Evolutionary conservation across 2,888 invertebrate species (phyloP).

Genomic region (Clanis bilineata): DNA sequence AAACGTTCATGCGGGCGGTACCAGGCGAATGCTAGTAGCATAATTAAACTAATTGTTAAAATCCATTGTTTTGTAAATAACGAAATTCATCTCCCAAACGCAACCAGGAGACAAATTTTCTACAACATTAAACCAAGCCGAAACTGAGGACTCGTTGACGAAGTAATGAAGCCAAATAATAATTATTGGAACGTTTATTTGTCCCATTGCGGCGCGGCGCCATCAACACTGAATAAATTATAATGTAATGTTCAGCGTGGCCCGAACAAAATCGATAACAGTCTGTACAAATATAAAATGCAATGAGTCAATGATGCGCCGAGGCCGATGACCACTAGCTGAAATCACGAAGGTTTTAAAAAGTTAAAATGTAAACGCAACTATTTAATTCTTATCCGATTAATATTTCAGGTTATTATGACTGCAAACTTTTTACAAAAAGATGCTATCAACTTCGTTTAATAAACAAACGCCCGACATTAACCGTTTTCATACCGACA

Average conservation of each 20-base stretch:
- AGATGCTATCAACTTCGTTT: background rate
- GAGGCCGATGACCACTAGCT: background rate
- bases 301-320: background rate
- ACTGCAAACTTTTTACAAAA: background rate
- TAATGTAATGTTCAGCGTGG: conserved; percentile 14
- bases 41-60: no score
- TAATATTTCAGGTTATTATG: background rate
- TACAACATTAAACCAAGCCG: conserved; percentile 51
- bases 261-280: conserved; percentile 1
- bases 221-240: conserved; percentile 23
- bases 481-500: background rate
- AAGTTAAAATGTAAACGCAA: no score
- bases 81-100: background rate
- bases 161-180: conserved; percentile 47
- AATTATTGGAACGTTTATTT: conserved; percentile 49
- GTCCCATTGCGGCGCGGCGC: conserved; percentile 37
- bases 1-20: no score
- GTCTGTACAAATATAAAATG: conserved; percentile 2
- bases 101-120: conserved; percentile 42
- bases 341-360: background rate
- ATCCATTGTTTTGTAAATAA: background rate
- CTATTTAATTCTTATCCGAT: no score
- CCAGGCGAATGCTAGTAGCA: no score
- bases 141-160: conserved; percentile 45
- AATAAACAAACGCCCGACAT: background rate